Evolutionary conservation across 2,888 invertebrate genomes (phyloP), one percentile per base, ranked within the genome.

Genomic region (Trissolcus brochymenae): DNA sequence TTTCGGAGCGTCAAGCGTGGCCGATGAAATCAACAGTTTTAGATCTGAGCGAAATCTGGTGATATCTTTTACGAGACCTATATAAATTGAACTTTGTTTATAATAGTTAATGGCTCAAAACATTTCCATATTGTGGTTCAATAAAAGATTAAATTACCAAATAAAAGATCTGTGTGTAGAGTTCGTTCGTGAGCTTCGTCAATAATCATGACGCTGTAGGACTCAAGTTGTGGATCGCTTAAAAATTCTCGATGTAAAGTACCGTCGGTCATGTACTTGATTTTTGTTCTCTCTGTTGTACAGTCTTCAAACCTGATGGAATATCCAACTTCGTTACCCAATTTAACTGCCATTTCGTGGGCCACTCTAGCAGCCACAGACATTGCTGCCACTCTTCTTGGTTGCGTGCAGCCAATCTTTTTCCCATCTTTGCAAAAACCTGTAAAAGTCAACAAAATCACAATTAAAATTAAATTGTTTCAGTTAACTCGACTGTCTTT

Each of bases 201-300:
- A 86, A 99, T 98, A 72, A 99, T 99, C 95, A 99, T 96, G 0
- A 98, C 98, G 91, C 96, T 98, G 90, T 99, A 99, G 1, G 96
- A 94, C 50, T 94, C 95, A 68, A 99, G 91, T 91, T 98, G 98
- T 0, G 99, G 99, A 89, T 99, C 99, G 51, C 97, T 96, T 1
- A 99, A 91, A 89, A 99, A 99, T 90, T 99, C 99, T 85, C 99
- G 91, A 80, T 99, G 95, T 51, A 99, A 90, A 86, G 99, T 99
- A 85, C 99, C 99, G 90, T 99, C 99, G 35, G 99, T 99, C 99
- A 99, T 99, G 87, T 99, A 99, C 90, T 99, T 99, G 57, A 99
- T 93, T 17, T 97, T 91, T 6, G 99, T 99, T 81, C 98, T 92
- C 88, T 99, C 98, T 2, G 57, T 60, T 11, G 71, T 99, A 87